phyloP scores from a whole-genome alignment of 2,113 vertebrate species.

The Cacatua alba region DNA sequence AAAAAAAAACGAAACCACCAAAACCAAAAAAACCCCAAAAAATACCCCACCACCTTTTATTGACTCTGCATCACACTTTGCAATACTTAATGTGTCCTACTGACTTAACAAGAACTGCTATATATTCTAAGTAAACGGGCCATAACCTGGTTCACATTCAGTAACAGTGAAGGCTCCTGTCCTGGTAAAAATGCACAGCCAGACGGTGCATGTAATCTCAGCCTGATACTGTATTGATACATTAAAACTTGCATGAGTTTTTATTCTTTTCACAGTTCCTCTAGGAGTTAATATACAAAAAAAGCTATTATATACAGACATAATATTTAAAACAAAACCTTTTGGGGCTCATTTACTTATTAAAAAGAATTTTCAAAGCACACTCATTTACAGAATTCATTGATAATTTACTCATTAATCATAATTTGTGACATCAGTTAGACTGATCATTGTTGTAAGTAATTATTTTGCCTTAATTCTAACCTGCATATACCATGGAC shows the following conservation, averaged over 20 bases:
- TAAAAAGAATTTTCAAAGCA: constrained; percentile 31
- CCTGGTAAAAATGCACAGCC: not conserved
- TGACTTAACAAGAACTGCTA: not conserved
- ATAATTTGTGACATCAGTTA: constrained; percentile 65
- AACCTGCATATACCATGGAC: constrained; percentile 51
- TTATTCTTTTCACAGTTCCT: not conserved
- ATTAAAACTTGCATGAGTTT: not conserved
- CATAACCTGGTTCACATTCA: not conserved
- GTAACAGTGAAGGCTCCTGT: not conserved
- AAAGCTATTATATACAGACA: not conserved
- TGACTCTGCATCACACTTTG: not conserved
- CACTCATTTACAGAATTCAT: constrained; percentile 39
- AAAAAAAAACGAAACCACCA: too few species aligned
- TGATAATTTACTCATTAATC: constrained; percentile 70
- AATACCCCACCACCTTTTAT: not conserved
- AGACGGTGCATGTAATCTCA: not conserved
- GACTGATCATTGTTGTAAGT: constrained; percentile 57
- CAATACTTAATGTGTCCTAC: not conserved
- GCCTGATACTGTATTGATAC: not conserved
- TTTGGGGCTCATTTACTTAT: not conserved
- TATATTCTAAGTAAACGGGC: not conserved
- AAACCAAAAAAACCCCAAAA: too few species aligned
- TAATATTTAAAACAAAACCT: not conserved
- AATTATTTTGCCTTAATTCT: constrained; percentile 62
- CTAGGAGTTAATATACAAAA: not conserved